phyloP scores from a whole-genome alignment of 2,797 vertebrate species.

The Aotus griseimembra region DNA sequence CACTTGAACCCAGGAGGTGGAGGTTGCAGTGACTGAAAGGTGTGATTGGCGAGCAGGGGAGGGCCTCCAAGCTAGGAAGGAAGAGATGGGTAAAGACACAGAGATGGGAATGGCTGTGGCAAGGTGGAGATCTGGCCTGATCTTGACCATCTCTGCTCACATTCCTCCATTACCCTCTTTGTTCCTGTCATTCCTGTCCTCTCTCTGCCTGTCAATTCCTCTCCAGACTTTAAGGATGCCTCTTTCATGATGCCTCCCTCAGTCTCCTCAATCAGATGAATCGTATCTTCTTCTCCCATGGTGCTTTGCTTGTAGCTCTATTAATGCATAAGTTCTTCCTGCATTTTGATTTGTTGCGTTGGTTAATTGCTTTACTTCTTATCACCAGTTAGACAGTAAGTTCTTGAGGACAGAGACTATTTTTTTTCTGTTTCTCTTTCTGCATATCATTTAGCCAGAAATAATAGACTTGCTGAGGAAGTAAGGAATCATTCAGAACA shows the following conservation, averaged over 20 bases:
- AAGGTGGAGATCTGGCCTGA: neutral
- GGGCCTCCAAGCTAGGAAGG: neutral
- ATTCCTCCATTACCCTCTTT: neutral
- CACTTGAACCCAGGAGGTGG: too few species aligned
- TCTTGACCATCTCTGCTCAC: too few species aligned
- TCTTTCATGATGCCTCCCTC: neutral
- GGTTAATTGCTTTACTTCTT: neutral
- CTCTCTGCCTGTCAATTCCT: neutral
- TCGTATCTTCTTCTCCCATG: neutral
- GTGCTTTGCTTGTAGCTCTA: neutral
- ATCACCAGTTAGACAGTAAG: neutral
- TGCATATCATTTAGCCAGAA: neutral
- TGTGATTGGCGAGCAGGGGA: neutral
- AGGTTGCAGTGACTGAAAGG: neutral
- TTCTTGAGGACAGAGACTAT: neutral
- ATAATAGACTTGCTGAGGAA: neutral
- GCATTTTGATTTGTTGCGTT: neutral
- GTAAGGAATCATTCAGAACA: neutral
- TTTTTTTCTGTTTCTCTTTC: neutral
- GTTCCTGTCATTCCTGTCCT: neutral
- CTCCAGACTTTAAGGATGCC: neutral
- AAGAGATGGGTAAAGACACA: neutral
- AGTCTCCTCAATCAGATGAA: neutral
- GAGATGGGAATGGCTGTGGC: too few species aligned
- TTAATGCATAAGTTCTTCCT: neutral